Evolutionary conservation across 2,888 invertebrate species (phyloP).

Genomic region (Spatulosminthurus flaviceps): DNA sequence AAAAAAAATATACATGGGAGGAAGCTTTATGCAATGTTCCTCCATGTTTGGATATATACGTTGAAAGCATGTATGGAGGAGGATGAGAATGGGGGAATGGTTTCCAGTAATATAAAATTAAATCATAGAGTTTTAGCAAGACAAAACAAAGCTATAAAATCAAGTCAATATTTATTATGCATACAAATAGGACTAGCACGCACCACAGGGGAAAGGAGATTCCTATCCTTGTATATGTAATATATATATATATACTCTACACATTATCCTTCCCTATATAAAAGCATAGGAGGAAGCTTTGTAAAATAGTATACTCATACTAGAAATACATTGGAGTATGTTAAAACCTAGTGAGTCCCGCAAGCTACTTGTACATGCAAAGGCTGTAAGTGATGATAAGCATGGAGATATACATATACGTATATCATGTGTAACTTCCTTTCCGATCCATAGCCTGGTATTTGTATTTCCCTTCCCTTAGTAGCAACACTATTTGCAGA

Average conservation of each 20-base stretch:
- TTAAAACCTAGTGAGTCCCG: background rate
- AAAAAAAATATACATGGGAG: too few species aligned
- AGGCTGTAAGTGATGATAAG: constrained; percentile 8
- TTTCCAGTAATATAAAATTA: constrained; percentile 19
- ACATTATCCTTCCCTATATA: too few species aligned
- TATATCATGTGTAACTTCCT: too few species aligned
- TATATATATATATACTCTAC: too few species aligned
- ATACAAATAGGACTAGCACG: background rate
- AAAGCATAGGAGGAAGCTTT: too few species aligned
- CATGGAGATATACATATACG: background rate
- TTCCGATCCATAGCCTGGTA: too few species aligned
- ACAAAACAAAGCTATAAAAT: constrained; percentile 41
- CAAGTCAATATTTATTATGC: constrained; percentile 39
- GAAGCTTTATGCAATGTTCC: background rate
- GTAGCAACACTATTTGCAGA: background rate
- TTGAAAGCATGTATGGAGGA: background rate
- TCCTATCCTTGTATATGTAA: background rate
- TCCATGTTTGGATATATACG: background rate
- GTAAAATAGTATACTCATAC: too few species aligned
- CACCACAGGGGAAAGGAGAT: constrained; percentile 19
- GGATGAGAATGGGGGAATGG: background rate
- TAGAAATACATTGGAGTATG: background rate
- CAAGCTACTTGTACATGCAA: constrained; percentile 6
- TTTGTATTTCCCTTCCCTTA: background rate
- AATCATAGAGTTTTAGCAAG: constrained; percentile 25